phyloP scores from a whole-genome alignment of 1,140 invertebrate genomes.

The Tetramorium parvispinum region DNA sequence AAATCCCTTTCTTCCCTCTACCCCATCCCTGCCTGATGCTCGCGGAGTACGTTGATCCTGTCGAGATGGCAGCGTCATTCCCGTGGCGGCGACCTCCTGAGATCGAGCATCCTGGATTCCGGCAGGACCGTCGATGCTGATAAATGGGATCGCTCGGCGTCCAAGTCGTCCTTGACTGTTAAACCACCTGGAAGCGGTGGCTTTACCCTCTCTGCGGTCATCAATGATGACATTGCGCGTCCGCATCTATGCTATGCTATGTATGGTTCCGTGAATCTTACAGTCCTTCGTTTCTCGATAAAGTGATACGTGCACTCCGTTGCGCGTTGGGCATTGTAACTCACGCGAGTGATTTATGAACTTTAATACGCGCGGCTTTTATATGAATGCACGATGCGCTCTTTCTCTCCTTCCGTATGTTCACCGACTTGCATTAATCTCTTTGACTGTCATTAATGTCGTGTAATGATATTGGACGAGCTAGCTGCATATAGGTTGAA shows the following conservation, averaged over 20 bases:
- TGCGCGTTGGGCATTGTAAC: constrained; percentile 25
- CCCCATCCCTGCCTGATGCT: neutral
- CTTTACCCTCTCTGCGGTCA: constrained; percentile 62
- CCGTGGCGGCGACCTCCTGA: constrained; percentile 41
- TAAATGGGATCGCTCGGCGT: constrained; percentile 56
- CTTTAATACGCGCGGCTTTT: constrained; percentile 27
- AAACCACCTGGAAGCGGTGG: constrained; percentile 41
- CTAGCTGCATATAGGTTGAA: neutral
- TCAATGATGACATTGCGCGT: constrained; percentile 50
- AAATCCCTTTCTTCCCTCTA: constrained; percentile 17
- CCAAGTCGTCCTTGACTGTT: constrained; percentile 58
- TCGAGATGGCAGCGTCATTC: constrained; percentile 58
- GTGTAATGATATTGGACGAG: neutral
- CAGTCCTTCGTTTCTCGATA: constrained; percentile 27
- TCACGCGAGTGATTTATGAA: constrained; percentile 44
- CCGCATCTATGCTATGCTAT: neutral
- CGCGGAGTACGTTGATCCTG: constrained; percentile 49
- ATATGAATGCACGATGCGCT: neutral
- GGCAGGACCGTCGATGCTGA: constrained; percentile 53
- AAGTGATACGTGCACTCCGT: constrained; percentile 1
- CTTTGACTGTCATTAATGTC: neutral
- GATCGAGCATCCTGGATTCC: constrained; percentile 53
- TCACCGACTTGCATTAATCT: constrained; percentile 1
- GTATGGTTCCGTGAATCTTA: neutral
- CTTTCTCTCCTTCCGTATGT: neutral